Conservation (phyloP, 1,140 invertebrate genomes). For the Trachymyrmex septentrionalis region DNA sequence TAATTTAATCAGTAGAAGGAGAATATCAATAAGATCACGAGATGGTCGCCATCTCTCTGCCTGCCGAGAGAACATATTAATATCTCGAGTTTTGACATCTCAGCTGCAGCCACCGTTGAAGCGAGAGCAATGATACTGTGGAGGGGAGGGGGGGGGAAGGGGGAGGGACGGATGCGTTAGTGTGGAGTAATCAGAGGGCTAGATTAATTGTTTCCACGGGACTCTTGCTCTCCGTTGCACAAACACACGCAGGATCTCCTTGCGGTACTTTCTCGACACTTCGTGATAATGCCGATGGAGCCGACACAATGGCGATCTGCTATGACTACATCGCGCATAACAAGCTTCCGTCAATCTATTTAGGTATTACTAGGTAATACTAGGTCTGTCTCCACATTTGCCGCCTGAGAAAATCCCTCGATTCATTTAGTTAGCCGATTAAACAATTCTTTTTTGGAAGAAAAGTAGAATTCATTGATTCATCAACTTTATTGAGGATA, state of each 20-base stretch:
- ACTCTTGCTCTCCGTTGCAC: slow-evolving; percentile 77
- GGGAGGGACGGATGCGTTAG: slow-evolving; percentile 59
- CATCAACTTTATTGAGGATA: neutral
- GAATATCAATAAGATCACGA: slow-evolving; percentile 58
- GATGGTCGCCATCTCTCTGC: slow-evolving; percentile 66
- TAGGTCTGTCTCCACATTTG: slow-evolving; percentile 33
- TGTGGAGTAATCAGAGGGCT: slow-evolving; percentile 84
- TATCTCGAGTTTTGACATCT: slow-evolving; percentile 86
- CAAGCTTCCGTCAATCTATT: slow-evolving; percentile 43
- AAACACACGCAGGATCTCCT: slow-evolving; percentile 72
- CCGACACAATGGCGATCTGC: slow-evolving; percentile 77
- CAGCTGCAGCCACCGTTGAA: slow-evolving; percentile 64
- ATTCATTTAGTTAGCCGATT: neutral
- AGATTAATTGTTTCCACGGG: slow-evolving; percentile 86
- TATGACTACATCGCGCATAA: slow-evolving; percentile 77
- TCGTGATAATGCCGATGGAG: slow-evolving; percentile 79
- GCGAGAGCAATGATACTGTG: slow-evolving; percentile 49
- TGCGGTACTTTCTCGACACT: slow-evolving; percentile 66
- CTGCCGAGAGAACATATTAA: slow-evolving; percentile 85
- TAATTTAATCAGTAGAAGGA: slow-evolving; percentile 76
- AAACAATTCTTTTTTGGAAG: neutral
- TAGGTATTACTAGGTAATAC: slow-evolving; percentile 31
- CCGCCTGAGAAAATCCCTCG: neutral
- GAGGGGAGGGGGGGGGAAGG: slow-evolving; percentile 28
- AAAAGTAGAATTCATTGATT: neutral